These are phyloP conservation scores for Stomatorhinus ivindoensis DNA, from an alignment of 2,113 vertebrate species.

Conservation along the genomic window DNA sequence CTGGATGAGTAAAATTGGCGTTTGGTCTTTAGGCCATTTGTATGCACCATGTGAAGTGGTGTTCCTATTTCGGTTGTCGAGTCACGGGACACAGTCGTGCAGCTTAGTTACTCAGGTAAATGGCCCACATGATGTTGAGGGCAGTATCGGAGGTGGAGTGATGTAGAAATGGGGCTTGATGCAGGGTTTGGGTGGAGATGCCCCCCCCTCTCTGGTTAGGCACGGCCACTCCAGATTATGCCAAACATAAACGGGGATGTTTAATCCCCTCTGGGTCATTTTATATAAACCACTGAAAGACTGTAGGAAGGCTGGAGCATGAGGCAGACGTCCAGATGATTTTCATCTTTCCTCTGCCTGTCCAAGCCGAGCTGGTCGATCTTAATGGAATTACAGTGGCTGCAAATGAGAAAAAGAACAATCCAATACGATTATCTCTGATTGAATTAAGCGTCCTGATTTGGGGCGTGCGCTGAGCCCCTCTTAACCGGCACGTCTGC, in stretches of 20 bases:
- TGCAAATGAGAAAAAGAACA: constrained; percentile 14
- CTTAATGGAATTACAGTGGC: constrained; percentile 5
- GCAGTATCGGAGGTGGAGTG: background rate
- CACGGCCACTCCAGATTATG: background rate
- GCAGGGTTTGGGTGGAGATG: background rate
- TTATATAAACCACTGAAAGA: background rate
- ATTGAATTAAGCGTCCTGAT: background rate
- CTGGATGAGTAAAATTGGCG: background rate
- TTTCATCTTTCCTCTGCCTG: background rate
- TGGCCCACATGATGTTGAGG: background rate
- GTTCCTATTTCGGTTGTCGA: background rate
- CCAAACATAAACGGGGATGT: background rate
- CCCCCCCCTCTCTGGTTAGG: background rate
- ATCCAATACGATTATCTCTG: constrained; percentile 4
- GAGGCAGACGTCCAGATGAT: background rate
- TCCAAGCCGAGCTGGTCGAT: background rate
- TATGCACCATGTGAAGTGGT: background rate
- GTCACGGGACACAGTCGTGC: background rate
- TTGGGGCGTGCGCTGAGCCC: background rate
- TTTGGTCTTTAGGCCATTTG: background rate
- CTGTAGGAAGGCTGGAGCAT: background rate
- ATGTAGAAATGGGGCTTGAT: background rate
- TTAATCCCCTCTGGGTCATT: background rate
- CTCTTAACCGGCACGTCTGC: background rate
- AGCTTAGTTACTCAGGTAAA: background rate